Evolutionary conservation across 2,797 vertebrate genomes (phyloP).

Genomic region (Labeo calbasu): DNA sequence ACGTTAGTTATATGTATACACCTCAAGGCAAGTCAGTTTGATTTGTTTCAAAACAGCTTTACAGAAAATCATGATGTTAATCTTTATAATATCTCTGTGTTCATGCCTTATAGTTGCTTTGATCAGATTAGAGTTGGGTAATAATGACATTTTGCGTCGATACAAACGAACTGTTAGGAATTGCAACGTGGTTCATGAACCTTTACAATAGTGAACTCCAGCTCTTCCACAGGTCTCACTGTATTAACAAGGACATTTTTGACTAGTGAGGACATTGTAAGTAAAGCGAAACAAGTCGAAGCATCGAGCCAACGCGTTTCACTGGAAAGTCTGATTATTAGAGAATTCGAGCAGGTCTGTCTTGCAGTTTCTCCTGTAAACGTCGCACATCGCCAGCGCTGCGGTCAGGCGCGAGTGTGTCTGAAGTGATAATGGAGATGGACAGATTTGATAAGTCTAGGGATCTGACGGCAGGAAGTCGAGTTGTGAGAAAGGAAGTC

Average conservation of each 20-base stretch:
- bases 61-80: background rate
- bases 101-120: background rate
- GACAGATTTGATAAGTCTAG: slow-evolving; percentile 38
- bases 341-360: background rate
- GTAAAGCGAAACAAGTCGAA: background rate
- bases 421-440: slow-evolving; percentile 63
- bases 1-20: background rate
- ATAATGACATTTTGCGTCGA: background rate
- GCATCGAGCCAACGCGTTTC: background rate
- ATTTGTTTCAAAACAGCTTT: background rate
- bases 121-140: background rate
- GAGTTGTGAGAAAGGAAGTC: slow-evolving; percentile 34
- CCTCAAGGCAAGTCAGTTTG: background rate
- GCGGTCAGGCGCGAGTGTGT: background rate
- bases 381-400: background rate
- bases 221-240: background rate
- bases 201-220: background rate
- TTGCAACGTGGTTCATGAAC: background rate
- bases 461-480: slow-evolving; percentile 22
- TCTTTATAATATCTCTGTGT: background rate
- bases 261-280: background rate
- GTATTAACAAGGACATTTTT: background rate
- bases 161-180: too few species aligned
- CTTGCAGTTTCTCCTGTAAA: background rate
- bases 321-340: background rate